phyloP scores from a whole-genome alignment of 1,140 invertebrate genomes.

The Drosophila ironensis region DNA sequence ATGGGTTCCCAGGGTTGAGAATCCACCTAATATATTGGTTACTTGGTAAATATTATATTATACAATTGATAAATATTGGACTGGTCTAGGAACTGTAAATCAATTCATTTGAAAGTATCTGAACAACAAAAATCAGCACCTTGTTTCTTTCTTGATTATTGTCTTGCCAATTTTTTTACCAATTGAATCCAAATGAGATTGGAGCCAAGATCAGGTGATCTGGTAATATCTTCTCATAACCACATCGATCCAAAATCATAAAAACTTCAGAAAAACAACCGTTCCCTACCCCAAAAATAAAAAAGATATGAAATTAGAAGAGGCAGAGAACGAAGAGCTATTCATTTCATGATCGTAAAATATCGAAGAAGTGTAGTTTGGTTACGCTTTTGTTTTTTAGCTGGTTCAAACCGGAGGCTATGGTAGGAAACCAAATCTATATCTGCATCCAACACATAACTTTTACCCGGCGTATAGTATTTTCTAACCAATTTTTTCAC shows the following conservation, averaged over 20 bases:
- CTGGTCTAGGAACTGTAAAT: too few species aligned
- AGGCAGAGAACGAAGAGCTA: constrained; percentile 40
- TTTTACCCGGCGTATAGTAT: constrained; percentile 45
- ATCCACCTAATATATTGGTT: too few species aligned
- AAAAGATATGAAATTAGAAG: constrained; percentile 26
- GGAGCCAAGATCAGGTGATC: constrained; percentile 18
- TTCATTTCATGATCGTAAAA: constrained; percentile 73
- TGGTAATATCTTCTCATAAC: not conserved
- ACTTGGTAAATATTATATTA: too few species aligned
- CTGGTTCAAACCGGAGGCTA: constrained; percentile 67
- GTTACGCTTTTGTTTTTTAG: constrained; percentile 58
- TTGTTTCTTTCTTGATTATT: too few species aligned
- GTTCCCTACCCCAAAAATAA: not conserved
- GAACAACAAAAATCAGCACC: not conserved
- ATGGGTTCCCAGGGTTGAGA: constrained; percentile 20
- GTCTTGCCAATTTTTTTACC: too few species aligned
- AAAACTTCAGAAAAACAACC: constrained; percentile 49
- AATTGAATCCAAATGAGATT: too few species aligned
- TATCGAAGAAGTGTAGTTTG: constrained; percentile 52
- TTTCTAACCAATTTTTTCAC: constrained; percentile 8
- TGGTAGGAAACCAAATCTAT: constrained; percentile 37
- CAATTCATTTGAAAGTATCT: not conserved
- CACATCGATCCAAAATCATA: constrained; percentile 36
- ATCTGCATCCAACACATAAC: constrained; percentile 37
- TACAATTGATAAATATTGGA: too few species aligned